phyloP scores from a whole-genome alignment of 2,797 vertebrate species.

The Acanthurus tractus region DNA sequence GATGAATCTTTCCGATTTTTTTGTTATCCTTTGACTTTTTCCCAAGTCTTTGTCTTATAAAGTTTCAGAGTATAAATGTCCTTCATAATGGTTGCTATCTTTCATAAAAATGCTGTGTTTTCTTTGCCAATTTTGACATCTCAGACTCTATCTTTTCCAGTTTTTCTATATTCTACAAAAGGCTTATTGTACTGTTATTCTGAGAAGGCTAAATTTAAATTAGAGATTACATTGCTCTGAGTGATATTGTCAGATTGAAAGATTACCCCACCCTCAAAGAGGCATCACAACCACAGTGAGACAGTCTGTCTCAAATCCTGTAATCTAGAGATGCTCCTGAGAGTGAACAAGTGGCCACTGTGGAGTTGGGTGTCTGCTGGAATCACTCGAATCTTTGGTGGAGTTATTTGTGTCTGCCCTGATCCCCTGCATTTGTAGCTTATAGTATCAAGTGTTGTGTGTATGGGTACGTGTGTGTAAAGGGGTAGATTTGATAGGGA shows the following conservation, averaged over 20 bases:
- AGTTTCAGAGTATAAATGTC: neutral
- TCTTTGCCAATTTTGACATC: neutral
- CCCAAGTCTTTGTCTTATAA: too few relatives aligned
- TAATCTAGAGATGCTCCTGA: conserved; percentile 66
- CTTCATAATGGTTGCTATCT: neutral
- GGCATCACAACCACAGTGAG: conserved; percentile 46
- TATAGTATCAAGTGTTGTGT: conserved; percentile 74
- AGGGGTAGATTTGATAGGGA: conserved; percentile 70
- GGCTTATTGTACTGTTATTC: conserved; percentile 19
- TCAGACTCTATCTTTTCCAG: neutral
- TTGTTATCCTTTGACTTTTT: neutral
- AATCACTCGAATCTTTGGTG: conserved; percentile 68
- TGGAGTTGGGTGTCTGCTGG: conserved; percentile 53
- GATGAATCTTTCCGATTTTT: neutral
- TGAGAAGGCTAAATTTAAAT: conserved; percentile 37
- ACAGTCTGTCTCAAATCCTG: conserved; percentile 62
- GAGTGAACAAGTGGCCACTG: conserved; percentile 66
- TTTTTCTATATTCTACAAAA: conserved; percentile 1
- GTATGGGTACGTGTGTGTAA: conserved; percentile 50
- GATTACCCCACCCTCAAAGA: conserved; percentile 33
- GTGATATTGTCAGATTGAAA: conserved; percentile 54
- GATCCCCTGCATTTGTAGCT: conserved; percentile 75
- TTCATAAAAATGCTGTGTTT: neutral
- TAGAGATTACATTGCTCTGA: conserved; percentile 31
- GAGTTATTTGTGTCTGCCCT: conserved; percentile 77